phyloP scores from a whole-genome alignment of 2,888 invertebrate genomes.

The Dugesia japonica region DNA sequence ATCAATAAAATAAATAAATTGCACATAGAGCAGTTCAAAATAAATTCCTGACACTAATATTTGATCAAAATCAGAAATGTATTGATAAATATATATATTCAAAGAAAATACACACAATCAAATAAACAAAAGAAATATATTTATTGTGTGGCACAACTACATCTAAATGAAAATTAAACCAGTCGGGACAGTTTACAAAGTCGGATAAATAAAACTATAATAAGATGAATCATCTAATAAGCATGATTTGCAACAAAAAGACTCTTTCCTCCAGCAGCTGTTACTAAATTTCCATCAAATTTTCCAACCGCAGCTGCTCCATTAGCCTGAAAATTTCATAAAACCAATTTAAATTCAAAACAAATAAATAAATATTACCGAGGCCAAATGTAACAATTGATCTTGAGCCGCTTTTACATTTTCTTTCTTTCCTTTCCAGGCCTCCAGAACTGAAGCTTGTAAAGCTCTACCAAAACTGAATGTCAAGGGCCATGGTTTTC shows the following conservation, averaged over 20 bases:
- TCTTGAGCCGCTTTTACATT: constrained; percentile 67
- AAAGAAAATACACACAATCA: constrained; percentile 50
- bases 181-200: background rate
- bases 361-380: constrained; percentile 53
- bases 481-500: constrained; percentile 87
- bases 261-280: constrained; percentile 68
- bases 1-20: no score
- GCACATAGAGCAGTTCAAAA: no score
- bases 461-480: constrained; percentile 96
- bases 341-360: no score
- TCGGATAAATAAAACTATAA: constrained; percentile 50
- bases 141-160: constrained; percentile 53
- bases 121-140: background rate
- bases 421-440: constrained; percentile 81
- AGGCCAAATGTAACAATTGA: constrained; percentile 76
- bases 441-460: constrained; percentile 78
- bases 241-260: constrained; percentile 88
- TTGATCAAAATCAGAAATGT: no score
- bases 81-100: no score
- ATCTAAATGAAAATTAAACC: constrained; percentile 1
- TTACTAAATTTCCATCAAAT: constrained; percentile 71
- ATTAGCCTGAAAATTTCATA: constrained; percentile 59
- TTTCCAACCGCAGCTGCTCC: constrained; percentile 75
- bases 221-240: constrained; percentile 58
- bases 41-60: no score